phyloP scores from a whole-genome alignment of 92 coral and sea anemone species.

The Metridium senile region DNA sequence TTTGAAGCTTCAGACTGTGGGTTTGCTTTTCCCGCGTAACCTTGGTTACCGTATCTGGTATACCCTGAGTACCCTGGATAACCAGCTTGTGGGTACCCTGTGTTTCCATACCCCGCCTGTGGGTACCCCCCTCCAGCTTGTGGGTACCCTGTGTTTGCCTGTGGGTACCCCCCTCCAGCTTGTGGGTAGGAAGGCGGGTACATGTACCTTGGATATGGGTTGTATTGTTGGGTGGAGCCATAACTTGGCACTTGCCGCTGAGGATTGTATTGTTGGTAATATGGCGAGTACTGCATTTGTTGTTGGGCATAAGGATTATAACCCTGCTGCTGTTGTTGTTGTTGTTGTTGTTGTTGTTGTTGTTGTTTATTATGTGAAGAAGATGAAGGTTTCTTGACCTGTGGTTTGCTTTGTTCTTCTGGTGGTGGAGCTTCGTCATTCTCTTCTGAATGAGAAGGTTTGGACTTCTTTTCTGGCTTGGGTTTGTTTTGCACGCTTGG shows the following conservation, averaged over 20 bases:
- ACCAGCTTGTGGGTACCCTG: background rate
- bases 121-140: background rate
- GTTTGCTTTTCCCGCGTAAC: background rate
- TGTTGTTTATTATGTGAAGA: slow-evolving; percentile 2
- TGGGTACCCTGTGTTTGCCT: background rate
- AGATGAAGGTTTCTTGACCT: background rate
- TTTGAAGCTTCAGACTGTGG: background rate
- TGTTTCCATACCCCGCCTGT: background rate
- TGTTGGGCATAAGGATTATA: background rate
- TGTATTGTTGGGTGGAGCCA: background rate
- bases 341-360: slow-evolving; percentile 1
- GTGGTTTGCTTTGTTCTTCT: slow-evolving; percentile 12
- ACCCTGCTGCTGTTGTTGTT: slow-evolving; percentile 1
- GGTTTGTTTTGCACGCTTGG: slow-evolving; percentile 1
- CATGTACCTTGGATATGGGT: background rate
- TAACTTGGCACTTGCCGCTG: background rate
- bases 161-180: no score
- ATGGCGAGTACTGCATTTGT: background rate
- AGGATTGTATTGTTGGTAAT: background rate
- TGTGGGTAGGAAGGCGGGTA: background rate
- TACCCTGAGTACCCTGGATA: background rate
- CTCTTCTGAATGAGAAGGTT: slow-evolving; percentile 1
- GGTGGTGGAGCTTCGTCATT: slow-evolving; percentile 16
- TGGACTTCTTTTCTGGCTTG: slow-evolving; percentile 24
- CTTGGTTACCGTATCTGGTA: background rate